phyloP scores from a whole-genome alignment of 2,797 vertebrate species.

The Crocodylus rhombifer region DNA sequence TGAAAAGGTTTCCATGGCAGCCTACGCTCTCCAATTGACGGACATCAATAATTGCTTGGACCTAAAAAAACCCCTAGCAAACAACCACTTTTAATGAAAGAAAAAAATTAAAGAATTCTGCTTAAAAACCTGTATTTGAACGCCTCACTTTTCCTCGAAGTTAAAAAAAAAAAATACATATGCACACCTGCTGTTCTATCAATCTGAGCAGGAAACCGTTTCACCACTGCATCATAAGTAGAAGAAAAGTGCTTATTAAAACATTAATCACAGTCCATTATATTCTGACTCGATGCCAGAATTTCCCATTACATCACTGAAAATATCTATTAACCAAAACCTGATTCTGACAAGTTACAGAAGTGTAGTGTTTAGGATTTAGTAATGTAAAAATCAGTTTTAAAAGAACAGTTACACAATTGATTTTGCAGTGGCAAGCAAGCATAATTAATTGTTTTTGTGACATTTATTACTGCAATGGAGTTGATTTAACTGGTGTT shows the following conservation, averaged over 20 bases:
- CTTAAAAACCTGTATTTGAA: constrained; percentile 50
- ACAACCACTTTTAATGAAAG: not conserved
- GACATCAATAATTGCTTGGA: constrained; percentile 4
- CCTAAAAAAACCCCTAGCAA: constrained; percentile 53
- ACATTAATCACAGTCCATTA: constrained; percentile 88
- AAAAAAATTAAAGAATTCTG: constrained; percentile 51
- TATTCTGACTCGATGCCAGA: constrained; percentile 83
- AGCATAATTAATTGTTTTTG: constrained; percentile 79
- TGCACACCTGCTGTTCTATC: constrained; percentile 83
- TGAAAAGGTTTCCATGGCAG: constrained; percentile 31
- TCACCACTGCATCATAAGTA: constrained; percentile 81
- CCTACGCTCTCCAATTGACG: constrained; percentile 42
- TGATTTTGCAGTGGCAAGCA: constrained; percentile 83
- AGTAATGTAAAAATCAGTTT: constrained; percentile 82
- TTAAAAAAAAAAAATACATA: constrained; percentile 39
- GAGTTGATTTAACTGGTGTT: constrained; percentile 84
- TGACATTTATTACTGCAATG: constrained; percentile 82
- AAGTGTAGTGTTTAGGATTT: constrained; percentile 79
- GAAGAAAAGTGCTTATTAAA: constrained; percentile 86
- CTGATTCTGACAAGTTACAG: constrained; percentile 87
- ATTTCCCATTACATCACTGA: constrained; percentile 86
- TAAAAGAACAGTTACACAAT: constrained; percentile 81
- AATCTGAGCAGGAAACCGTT: constrained; percentile 82
- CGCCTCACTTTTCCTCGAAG: constrained; percentile 46
- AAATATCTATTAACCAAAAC: constrained; percentile 86